Evolutionary conservation across 2,113 vertebrate genomes (phyloP).

Genomic region (Pelvicachromis taeniatus): DNA sequence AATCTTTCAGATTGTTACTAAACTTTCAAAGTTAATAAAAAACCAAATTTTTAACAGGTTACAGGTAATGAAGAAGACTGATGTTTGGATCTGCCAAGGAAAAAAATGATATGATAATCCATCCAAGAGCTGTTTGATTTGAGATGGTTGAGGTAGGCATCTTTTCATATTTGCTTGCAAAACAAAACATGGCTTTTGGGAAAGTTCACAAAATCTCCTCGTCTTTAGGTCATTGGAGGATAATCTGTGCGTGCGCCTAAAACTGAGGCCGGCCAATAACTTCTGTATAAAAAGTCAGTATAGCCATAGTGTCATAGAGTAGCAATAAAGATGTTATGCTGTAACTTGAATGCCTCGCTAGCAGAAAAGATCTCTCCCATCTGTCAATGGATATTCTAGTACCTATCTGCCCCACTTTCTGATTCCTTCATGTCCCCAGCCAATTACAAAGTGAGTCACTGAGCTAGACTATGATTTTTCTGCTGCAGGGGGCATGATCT

Average conservation of each 20-base stretch:
- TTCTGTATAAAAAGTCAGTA: background rate
- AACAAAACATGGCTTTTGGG: background rate
- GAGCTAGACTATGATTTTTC: constrained; percentile 1
- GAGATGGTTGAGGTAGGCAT: background rate
- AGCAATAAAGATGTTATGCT: background rate
- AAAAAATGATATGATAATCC: background rate
- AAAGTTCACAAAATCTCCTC: background rate
- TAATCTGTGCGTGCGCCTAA: background rate
- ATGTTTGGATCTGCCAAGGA: background rate
- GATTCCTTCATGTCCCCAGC: constrained; percentile 22
- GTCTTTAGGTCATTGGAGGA: background rate
- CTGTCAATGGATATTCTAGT: constrained; percentile 5
- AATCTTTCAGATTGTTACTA: background rate
- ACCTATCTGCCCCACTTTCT: constrained; percentile 6
- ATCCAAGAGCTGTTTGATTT: background rate
- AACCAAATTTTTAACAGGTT: background rate
- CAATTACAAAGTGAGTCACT: constrained; percentile 32
- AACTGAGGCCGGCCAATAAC: background rate
- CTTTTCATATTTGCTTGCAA: background rate
- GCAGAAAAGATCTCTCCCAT: constrained; percentile 6
- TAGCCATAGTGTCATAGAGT: background rate
- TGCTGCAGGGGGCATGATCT: constrained; percentile 39
- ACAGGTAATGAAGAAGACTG: background rate
- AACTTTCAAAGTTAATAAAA: background rate
- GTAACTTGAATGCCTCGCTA: background rate